Evolutionary conservation across 1,140 invertebrate species (phyloP).

Genomic region (Euborellia annulipes): DNA sequence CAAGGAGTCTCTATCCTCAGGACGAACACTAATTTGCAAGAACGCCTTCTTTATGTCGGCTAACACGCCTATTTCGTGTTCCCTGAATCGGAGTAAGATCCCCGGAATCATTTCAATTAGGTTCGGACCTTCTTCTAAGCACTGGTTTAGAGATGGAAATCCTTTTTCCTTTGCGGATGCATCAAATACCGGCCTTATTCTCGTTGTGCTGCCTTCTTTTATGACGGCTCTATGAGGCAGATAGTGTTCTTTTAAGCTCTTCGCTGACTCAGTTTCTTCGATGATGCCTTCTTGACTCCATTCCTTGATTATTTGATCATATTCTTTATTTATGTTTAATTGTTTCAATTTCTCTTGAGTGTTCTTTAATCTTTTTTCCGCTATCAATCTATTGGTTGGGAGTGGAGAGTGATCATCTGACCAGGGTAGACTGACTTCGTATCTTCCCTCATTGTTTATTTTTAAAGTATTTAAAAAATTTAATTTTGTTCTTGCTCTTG

Average conservation of each 20-base stretch:
- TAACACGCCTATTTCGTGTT: slow-evolving; percentile 20
- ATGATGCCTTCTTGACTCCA: slow-evolving; percentile 20
- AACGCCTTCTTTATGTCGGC: slow-evolving; percentile 29
- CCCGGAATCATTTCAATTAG: slow-evolving; percentile 25
- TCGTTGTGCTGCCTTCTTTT: slow-evolving; percentile 19
- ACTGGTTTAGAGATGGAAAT: slow-evolving; percentile 24
- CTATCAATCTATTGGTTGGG: slow-evolving; percentile 14
- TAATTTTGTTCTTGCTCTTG: slow-evolving; percentile 14
- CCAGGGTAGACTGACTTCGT: slow-evolving; percentile 21
- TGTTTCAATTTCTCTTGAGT: slow-evolving; percentile 15
- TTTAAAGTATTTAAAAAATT: slow-evolving; percentile 19
- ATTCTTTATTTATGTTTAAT: slow-evolving; percentile 16
- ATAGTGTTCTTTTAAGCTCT: slow-evolving; percentile 17
- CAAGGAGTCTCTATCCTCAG: slow-evolving; percentile 20
- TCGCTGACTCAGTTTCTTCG: slow-evolving; percentile 16
- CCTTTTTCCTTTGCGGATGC: slow-evolving; percentile 15
- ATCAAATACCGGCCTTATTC: slow-evolving; percentile 15
- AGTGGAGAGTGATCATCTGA: slow-evolving; percentile 16
- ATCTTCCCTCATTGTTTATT: slow-evolving; percentile 16
- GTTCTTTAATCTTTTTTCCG: slow-evolving; percentile 14
- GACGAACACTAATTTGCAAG: slow-evolving; percentile 21
- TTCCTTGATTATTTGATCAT: slow-evolving; percentile 19
- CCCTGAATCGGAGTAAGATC: slow-evolving; percentile 24
- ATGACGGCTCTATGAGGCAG: slow-evolving; percentile 22
- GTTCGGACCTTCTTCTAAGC: slow-evolving; percentile 24